phyloP scores from a whole-genome alignment of 2,888 invertebrate species.

The Globia sparganii region DNA sequence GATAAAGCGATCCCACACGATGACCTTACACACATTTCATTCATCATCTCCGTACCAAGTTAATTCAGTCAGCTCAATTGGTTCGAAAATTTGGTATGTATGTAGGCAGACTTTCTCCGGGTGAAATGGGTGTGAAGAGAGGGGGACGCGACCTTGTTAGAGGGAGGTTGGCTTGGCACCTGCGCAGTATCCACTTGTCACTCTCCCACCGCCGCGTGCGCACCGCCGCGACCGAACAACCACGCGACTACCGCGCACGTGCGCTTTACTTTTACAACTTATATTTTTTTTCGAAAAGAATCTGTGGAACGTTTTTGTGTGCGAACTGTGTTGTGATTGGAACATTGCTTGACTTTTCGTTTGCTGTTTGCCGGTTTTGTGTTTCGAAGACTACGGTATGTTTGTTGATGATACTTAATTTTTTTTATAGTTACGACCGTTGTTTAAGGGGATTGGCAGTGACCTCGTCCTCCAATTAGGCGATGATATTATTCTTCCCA shows the following conservation, averaged over 20 bases:
- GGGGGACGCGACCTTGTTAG: slow-evolving; percentile 89
- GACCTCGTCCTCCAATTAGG: neutral
- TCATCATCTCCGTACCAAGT: slow-evolving; percentile 76
- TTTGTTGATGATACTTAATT: slow-evolving; percentile 56
- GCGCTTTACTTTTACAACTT: slow-evolving; percentile 67
- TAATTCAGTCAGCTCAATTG: slow-evolving; percentile 84
- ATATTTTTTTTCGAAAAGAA: slow-evolving; percentile 57
- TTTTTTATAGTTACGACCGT: slow-evolving; percentile 4
- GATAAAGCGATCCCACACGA: slow-evolving; percentile 66
- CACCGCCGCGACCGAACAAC: slow-evolving; percentile 81
- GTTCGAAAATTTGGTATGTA: slow-evolving; percentile 90
- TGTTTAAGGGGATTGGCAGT: neutral
- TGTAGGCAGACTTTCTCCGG: slow-evolving; percentile 90
- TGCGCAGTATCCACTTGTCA: slow-evolving; percentile 88
- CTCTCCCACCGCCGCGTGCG: slow-evolving; percentile 84
- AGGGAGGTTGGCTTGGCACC: slow-evolving; percentile 87
- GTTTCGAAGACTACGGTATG: slow-evolving; percentile 79
- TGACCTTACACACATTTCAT: slow-evolving; percentile 77
- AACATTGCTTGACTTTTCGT: slow-evolving; percentile 71
- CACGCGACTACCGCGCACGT: slow-evolving; percentile 80
- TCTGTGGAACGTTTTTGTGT: slow-evolving; percentile 79
- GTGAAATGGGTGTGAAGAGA: slow-evolving; percentile 86
- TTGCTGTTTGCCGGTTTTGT: slow-evolving; percentile 71
- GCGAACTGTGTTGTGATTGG: slow-evolving; percentile 82
- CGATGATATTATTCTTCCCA: neutral